A percentile compares a stretch with the other conserved stretches of the same genome.
These are phyloP conservation scores for Pedetes capensis DNA, from an alignment of 2,113 vertebrate genomes.

Conservation along the genomic window DNA sequence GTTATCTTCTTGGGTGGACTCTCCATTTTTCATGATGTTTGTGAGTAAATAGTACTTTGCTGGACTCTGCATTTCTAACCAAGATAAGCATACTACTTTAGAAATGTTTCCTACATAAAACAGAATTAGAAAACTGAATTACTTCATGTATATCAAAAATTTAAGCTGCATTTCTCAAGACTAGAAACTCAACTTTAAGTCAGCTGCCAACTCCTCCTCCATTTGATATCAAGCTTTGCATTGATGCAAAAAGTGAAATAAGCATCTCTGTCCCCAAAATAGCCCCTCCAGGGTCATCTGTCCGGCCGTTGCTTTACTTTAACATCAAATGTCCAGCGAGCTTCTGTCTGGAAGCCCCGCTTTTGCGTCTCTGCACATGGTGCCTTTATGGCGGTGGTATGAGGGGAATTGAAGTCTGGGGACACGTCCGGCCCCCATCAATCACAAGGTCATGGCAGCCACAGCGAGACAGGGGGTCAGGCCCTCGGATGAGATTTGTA, in stretches of 20 bases:
- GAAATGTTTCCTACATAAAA: background rate
- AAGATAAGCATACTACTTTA: background rate
- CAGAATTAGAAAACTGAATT: background rate
- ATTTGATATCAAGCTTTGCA: background rate
- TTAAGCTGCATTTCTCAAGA: background rate
- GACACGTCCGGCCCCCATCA: background rate
- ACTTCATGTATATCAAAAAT: background rate
- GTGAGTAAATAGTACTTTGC: background rate
- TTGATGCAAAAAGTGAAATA: background rate
- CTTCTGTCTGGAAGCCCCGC: background rate
- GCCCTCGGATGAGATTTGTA: slow-evolving; percentile 4
- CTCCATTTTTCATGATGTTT: background rate
- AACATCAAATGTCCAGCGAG: rapidly evolving
- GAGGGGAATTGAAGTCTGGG: background rate
- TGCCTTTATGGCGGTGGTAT: background rate
- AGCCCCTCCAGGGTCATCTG: too few relatives aligned
- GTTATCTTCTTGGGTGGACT: background rate
- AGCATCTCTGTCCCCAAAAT: rapidly evolving
- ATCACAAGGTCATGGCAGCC: background rate
- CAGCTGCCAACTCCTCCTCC: background rate
- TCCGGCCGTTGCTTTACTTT: background rate
- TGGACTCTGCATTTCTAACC: background rate
- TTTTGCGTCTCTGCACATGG: rapidly evolving
- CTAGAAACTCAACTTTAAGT: background rate
- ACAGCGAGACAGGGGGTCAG: background rate